Percentiles rank a stretch among this genome's conserved stretches.
Conservation (phyloP, 2,797 vertebrate genomes). For the Alcedo quadribrachys region DNA sequence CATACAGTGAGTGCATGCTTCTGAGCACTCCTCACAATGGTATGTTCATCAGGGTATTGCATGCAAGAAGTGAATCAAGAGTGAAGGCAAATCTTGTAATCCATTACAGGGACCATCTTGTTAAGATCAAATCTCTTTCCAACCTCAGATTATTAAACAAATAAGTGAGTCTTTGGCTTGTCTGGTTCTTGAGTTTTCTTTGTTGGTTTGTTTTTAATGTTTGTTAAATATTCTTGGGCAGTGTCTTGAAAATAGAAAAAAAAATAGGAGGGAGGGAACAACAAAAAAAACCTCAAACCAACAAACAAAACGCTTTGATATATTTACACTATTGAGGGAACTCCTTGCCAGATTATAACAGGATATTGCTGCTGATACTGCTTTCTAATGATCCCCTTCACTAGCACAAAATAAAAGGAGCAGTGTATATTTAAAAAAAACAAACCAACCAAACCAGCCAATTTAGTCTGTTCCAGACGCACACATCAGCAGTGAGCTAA, state of each 20-base stretch:
- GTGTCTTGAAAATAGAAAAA: constrained; percentile 9
- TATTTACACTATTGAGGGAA: not conserved
- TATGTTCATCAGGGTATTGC: not conserved
- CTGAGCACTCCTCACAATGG: not conserved
- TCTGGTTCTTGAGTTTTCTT: not conserved
- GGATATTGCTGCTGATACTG: not conserved
- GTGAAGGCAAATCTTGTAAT: not conserved
- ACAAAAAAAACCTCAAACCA: not conserved
- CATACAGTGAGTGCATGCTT: not conserved
- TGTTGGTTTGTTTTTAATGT: not conserved
- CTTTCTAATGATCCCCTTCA: not conserved
- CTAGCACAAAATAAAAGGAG: constrained; percentile 40
- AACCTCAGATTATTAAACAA: not conserved
- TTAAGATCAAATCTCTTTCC: not conserved
- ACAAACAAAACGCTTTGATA: not conserved
- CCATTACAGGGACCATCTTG: not conserved
- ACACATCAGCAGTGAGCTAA: constrained; percentile 71
- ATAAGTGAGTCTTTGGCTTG: not conserved
- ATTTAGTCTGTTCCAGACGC: constrained; percentile 38
- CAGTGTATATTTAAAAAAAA: constrained; percentile 11
- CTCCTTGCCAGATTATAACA: constrained; percentile 1
- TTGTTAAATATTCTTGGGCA: not conserved
- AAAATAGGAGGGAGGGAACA: not conserved
- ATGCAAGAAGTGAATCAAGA: not conserved
- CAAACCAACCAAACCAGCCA: not conserved